Base-by-base conservation (phyloP, 2,797 vertebrate genomes). In the Sebastes melanostomus region DNA sequence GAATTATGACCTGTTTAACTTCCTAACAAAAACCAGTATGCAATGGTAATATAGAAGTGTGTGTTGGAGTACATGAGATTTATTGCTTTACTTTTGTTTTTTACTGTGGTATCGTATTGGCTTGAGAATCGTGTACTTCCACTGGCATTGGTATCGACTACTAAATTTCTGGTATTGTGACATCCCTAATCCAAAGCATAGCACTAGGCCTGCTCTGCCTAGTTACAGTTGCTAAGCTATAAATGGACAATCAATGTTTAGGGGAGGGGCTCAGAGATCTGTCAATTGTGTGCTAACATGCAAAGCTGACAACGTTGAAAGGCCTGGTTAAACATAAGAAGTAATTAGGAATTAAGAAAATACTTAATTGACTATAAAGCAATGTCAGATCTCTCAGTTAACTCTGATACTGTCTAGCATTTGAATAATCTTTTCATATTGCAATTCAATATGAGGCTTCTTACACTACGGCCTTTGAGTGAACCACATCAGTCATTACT, bases 351-450 rank as follows among this genome's bases (percentile, higher is more conserved):
- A 80, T 76, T 60, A 75, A 74, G 54, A 82, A 80, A 86, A 73
- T 77, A 65, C 77, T 70, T 66, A 75, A 86, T 46, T 78, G 74
- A 81, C 77, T 32, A 66, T 72, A 71, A 83, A 85, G 74, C 73
- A 81, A 84, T 67, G 42, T 77, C 80, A 81, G 66, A 82, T 85
- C 74, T 73, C 59, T 42, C 29, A 75, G 58, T 75, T 80, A 68
- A 52, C 65, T 77, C 61, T 71, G 66, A 85, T 76, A 83, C 55
- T 71, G 71, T 71, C 76, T 88, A 80, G 59, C 74, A 87, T 89
- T 90, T 92, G 60, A 89, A 89, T 89, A 82, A 85, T 88, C 82
- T 86, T 87, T 87, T 92, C 52, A 87, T 86, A 88, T 79, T 89
- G 84, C 78, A 88, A 81, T 88, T 89, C 78, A 92, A 81, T 89